Evolutionary conservation across 2,113 vertebrate genomes (phyloP).

Genomic region (Seriola quinqueradiata): DNA sequence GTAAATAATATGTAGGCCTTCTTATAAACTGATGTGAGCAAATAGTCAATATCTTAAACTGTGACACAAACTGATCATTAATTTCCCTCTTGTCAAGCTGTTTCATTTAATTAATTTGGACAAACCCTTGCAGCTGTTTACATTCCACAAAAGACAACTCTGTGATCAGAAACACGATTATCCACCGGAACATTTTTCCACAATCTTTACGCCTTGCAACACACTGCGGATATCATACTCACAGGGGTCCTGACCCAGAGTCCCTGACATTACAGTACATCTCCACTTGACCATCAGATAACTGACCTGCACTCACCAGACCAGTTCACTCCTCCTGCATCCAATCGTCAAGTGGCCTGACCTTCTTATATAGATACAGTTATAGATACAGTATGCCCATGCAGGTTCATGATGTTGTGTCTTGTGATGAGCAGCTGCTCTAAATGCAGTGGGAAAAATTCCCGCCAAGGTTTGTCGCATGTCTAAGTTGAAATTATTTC

Average conservation of each 20-base stretch:
- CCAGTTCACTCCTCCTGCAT: background rate
- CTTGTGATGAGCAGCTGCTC: slow-evolving; percentile 26
- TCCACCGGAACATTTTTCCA: background rate
- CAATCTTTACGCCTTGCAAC: slow-evolving; percentile 29
- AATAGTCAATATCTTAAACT: slow-evolving; percentile 34
- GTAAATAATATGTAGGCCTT: slow-evolving; percentile 2
- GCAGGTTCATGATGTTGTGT: slow-evolving; percentile 6
- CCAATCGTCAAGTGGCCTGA: slow-evolving; percentile 34
- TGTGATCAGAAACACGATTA: slow-evolving; percentile 14
- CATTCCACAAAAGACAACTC: slow-evolving; percentile 17
- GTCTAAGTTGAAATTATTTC: slow-evolving; percentile 56
- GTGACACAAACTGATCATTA: slow-evolving; percentile 14
- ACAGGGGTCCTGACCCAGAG: slow-evolving; percentile 16
- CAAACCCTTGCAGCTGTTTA: slow-evolving; percentile 38
- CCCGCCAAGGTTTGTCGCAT: slow-evolving; percentile 21
- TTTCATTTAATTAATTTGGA: slow-evolving; percentile 34
- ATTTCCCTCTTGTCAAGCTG: slow-evolving; percentile 38
- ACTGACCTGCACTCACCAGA: background rate
- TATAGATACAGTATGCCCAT: slow-evolving; percentile 9
- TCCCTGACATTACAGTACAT: slow-evolving; percentile 13
- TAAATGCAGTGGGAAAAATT: background rate
- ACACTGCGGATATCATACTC: slow-evolving; percentile 27
- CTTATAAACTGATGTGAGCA: slow-evolving; percentile 36
- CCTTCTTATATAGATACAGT: slow-evolving; percentile 23
- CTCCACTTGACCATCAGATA: slow-evolving; percentile 27